A percentile compares a stretch with the other conserved stretches of the same genome.
Evolutionary conservation across 2,113 vertebrate species (phyloP).

Genomic region (Cranoglanis bouderius): DNA sequence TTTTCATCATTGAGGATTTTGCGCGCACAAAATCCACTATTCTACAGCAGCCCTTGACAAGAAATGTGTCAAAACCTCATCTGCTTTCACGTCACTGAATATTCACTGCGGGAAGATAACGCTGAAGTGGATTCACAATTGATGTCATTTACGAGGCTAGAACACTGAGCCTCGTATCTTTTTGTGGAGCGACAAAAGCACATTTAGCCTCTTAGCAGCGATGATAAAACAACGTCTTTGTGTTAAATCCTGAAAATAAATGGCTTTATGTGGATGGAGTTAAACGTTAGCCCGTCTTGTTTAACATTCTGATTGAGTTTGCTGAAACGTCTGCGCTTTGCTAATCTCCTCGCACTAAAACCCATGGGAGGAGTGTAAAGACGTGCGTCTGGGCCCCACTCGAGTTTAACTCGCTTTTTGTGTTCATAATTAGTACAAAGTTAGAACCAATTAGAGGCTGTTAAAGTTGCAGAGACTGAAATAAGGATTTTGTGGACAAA

Average conservation of each 20-base stretch:
- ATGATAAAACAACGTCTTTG: background rate
- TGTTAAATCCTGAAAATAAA: background rate
- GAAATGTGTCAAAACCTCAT: background rate
- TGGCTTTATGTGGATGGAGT: background rate
- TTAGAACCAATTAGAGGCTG: background rate
- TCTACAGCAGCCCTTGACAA: background rate
- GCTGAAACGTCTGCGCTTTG: background rate
- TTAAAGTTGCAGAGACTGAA: background rate
- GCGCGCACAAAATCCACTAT: background rate
- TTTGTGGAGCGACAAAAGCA: background rate
- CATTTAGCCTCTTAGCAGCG: background rate
- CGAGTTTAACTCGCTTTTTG: background rate
- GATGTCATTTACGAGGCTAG: background rate
- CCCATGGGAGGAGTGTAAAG: background rate
- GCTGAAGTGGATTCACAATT: background rate
- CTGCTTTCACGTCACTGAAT: background rate
- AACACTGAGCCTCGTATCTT: background rate
- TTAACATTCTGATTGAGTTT: background rate
- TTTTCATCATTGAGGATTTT: background rate
- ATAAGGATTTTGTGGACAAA: constrained; percentile 8
- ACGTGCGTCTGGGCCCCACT: background rate
- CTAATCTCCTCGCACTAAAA: constrained; percentile 23
- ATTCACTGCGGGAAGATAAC: background rate
- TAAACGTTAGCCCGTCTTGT: background rate
- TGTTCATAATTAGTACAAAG: background rate